Base-by-base conservation (phyloP, 2,797 vertebrate genomes). In the Pantherophis alleghaniensis region DNA sequence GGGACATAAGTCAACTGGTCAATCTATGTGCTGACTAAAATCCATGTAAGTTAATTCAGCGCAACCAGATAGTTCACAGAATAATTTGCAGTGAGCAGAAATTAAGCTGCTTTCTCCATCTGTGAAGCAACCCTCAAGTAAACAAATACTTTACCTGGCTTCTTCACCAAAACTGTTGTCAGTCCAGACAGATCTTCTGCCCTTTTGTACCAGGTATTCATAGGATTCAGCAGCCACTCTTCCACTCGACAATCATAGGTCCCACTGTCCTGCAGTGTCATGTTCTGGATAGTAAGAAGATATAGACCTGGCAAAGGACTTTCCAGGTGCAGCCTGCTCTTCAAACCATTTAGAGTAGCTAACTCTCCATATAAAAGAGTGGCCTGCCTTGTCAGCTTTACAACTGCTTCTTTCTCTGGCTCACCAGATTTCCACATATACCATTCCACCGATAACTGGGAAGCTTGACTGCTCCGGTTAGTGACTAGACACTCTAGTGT, bases 231-330 rank as follows among this genome's bases (percentile, higher is more conserved):
- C 22, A 98, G 96, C 98, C 98, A 98, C 92, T 98, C 98, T 93
- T 98, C 98, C 93, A 98, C 98, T 0, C 94, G 97, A 96, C 98
- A 98, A 96, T 97, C 90, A 1, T 98, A 98, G 56, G 97, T 95
- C 0, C 99, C 99, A 0, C 98, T 99, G 95, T 99, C 99, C 92
- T 98, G 98, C 96, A 98, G 98, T 0, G 99, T 98, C 0, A 98
- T 97, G 0, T 98, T 98, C 96, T 99, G 98, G 94, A 99, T 97
- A 6, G 98, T 99, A 93, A 99, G 98, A 42, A 98, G 96, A 95
- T 96, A 98, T 60, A 97, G 96, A 0, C 98, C 98, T 0, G 92
- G 92, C 5, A 97, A 95, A 0, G 97, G 97, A 90, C 97, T 98
- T 93, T 98, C 98, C 91, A 97, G 18, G 51, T 96, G 97, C 88